phyloP scores from a whole-genome alignment of 2,113 vertebrate genomes.

The Carettochelys insculpta region DNA sequence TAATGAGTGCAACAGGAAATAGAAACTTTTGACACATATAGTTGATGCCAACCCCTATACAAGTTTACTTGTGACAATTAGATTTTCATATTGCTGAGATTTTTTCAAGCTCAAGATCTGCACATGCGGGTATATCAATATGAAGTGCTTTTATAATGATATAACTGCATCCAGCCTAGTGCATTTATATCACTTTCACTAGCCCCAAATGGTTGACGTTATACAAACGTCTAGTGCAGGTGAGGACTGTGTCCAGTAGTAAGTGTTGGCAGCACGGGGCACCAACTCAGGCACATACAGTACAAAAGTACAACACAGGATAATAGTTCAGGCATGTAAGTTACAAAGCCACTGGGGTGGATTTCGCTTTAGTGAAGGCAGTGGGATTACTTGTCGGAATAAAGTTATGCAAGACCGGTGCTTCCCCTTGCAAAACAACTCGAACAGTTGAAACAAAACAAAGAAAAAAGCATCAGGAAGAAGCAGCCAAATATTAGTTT shows the following conservation, averaged over 20 bases:
- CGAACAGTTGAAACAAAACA: not conserved
- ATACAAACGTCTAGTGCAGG: too few species aligned
- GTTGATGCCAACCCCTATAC: not conserved
- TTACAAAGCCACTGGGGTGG: not conserved
- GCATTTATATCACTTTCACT: not conserved
- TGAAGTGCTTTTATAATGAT: too few species aligned
- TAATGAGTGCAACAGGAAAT: not conserved
- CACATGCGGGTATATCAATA: accelerated
- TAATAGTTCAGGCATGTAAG: not conserved
- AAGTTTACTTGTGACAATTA: accelerated
- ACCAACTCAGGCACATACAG: not conserved
- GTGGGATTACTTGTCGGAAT: not conserved
- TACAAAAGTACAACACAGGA: not conserved
- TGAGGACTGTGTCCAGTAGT: too few species aligned
- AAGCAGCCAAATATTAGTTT: not conserved
- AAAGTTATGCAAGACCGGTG: not conserved
- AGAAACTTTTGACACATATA: not conserved
- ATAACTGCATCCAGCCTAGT: not conserved
- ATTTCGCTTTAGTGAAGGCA: not conserved
- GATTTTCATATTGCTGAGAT: too few species aligned
- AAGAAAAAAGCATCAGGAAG: not conserved
- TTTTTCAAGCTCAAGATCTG: not conserved
- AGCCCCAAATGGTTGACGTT: not conserved
- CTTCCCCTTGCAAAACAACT: not conserved
- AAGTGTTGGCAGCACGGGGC: not conserved